Evolutionary conservation across 2,888 invertebrate genomes (phyloP).

Genomic region (Chelonus formosanus): DNA sequence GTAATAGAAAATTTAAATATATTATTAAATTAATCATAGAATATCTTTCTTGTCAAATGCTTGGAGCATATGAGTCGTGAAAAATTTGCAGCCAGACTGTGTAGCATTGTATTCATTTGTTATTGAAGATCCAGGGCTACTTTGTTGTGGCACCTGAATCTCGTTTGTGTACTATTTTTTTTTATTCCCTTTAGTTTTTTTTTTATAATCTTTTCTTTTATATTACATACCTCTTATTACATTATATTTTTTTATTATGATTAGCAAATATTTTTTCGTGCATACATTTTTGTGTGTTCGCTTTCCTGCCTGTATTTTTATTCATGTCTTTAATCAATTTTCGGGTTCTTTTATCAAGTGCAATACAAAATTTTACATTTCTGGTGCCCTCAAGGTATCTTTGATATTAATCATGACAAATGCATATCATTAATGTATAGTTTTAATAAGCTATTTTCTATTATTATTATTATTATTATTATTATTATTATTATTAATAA

Average conservation of each 20-base stretch:
- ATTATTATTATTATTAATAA: constrained; percentile 11
- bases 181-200: constrained; percentile 14
- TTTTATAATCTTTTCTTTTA: constrained; percentile 10
- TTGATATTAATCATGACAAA: constrained; percentile 24
- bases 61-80: constrained; percentile 2
- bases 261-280: constrained; percentile 36
- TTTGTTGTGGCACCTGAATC: constrained; percentile 52
- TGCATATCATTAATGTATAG: constrained; percentile 3
- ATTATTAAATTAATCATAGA: neutral
- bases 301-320: constrained; percentile 57
- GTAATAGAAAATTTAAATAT: neutral
- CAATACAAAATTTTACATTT: constrained; percentile 12
- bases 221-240: constrained; percentile 20
- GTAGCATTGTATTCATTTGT: constrained; percentile 60
- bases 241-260: constrained; percentile 27
- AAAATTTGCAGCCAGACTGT: constrained; percentile 43
- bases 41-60: constrained; percentile 7
- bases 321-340: constrained; percentile 30
- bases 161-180: constrained; percentile 33
- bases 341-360: too few species aligned
- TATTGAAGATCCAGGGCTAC: constrained; percentile 55
- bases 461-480: neutral
- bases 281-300: constrained; percentile 60
- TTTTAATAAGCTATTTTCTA: too few species aligned
- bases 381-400: constrained; percentile 20